phyloP scores from a whole-genome alignment of 1,140 invertebrate species.

The Heliothis virescens region DNA sequence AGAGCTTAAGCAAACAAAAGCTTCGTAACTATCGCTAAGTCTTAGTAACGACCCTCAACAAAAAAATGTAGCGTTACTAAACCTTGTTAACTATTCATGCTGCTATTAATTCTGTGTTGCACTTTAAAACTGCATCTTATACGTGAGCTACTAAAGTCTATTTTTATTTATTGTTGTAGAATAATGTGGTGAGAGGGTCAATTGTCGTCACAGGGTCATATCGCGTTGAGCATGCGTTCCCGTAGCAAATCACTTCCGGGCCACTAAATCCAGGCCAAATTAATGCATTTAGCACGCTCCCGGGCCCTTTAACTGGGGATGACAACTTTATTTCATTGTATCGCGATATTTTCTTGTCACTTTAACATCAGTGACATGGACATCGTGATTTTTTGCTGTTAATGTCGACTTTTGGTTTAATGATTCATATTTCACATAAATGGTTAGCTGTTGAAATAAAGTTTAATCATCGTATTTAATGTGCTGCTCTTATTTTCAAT shows the following conservation, averaged over 20 bases:
- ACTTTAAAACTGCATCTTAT: conserved; percentile 62
- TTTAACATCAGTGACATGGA: conserved; percentile 65
- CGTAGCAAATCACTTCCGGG: conserved; percentile 85
- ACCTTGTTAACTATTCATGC: conserved; percentile 67
- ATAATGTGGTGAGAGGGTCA: conserved; percentile 69
- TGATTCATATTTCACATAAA: conserved; percentile 46
- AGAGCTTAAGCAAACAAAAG: conserved; percentile 52
- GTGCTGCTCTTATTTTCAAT: conserved; percentile 2
- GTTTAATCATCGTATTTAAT: background rate
- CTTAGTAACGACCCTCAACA: conserved; percentile 70
- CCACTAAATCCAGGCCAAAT: conserved; percentile 85
- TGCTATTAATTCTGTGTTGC: conserved; percentile 55
- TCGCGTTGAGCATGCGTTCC: conserved; percentile 78
- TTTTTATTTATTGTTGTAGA: conserved; percentile 64
- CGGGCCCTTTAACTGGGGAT: conserved; percentile 74
- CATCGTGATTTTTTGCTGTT: conserved; percentile 58
- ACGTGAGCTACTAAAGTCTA: conserved; percentile 62
- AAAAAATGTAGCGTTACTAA: conserved; percentile 68
- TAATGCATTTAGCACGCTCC: conserved; percentile 85
- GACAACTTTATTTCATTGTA: conserved; percentile 85
- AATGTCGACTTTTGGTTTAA: conserved; percentile 52
- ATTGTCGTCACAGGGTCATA: conserved; percentile 76
- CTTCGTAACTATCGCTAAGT: conserved; percentile 64
- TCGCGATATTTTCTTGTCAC: conserved; percentile 82
- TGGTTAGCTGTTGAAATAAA: conserved; percentile 13